A percentile compares a stretch with the other conserved stretches of the same genome.
phyloP scores from a whole-genome alignment of 2,888 invertebrate genomes.

The Oeneis ivallda region DNA sequence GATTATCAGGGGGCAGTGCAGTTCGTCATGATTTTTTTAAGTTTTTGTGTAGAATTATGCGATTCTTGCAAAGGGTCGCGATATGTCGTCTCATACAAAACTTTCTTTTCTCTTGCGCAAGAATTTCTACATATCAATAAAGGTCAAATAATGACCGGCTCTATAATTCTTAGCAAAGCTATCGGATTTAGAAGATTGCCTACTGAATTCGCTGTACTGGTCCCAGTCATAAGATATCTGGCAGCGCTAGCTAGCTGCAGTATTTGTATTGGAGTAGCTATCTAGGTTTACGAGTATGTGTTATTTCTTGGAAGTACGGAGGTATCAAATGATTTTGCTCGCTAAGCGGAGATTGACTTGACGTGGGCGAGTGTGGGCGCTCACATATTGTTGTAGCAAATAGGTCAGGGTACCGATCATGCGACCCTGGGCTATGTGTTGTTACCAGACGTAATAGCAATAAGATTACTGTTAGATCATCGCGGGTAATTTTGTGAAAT shows the following conservation, averaged over 20 bases:
- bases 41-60: too few relatives aligned
- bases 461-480: constrained; percentile 32
- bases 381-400: constrained; percentile 65
- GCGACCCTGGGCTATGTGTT: constrained; percentile 34
- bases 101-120: background rate
- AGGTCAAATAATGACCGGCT: background rate
- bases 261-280: background rate
- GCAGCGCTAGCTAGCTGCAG: background rate
- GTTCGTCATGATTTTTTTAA: too few relatives aligned
- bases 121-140: background rate
- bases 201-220: background rate
- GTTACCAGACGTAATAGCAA: constrained; percentile 32
- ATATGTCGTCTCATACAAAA: too few relatives aligned
- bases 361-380: constrained; percentile 68
- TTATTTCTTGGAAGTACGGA: constrained; percentile 48
- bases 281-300: constrained; percentile 17
- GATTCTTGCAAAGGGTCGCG: too few relatives aligned
- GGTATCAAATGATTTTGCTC: constrained; percentile 47
- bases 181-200: background rate
- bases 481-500: constrained; percentile 9
- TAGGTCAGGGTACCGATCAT: constrained; percentile 63
- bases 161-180: too few relatives aligned
- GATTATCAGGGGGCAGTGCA: too few relatives aligned
- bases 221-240: background rate
- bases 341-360: constrained; percentile 53